Evolutionary conservation across 2,888 invertebrate species (phyloP).

Genomic region (Lampropteryx suffumata): DNA sequence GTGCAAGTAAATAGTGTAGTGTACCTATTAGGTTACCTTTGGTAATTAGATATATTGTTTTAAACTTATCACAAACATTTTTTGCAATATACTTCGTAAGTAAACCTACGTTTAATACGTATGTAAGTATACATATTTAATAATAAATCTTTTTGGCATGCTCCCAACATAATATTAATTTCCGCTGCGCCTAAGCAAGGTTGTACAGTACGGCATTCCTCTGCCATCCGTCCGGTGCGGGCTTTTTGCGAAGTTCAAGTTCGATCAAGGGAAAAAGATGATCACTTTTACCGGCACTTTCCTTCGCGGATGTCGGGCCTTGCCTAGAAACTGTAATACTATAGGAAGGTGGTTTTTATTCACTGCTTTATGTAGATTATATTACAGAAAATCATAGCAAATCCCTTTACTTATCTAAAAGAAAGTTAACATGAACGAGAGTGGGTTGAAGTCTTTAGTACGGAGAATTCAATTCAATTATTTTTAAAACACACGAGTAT

Average conservation of each 20-base stretch:
- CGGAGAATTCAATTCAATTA: not conserved
- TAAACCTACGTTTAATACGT: too few relatives aligned
- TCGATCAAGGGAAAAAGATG: conserved; percentile 44
- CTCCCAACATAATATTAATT: not conserved
- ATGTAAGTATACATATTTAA: too few relatives aligned
- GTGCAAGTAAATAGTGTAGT: too few relatives aligned
- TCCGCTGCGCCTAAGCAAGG: conserved; percentile 5
- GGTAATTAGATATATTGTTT: too few relatives aligned
- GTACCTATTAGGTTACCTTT: too few relatives aligned
- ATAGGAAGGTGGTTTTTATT: conserved; percentile 5
- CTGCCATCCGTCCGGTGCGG: conserved; percentile 45
- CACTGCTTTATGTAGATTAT: not conserved
- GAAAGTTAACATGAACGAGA: too few relatives aligned
- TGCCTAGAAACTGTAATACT: not conserved
- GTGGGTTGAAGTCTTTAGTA: conserved; percentile 15
- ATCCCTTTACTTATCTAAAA: not conserved
- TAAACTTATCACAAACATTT: too few relatives aligned
- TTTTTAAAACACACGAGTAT: too few relatives aligned
- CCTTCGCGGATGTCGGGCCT: conserved; percentile 24
- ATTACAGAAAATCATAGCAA: not conserved
- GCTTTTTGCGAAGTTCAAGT: conserved; percentile 59
- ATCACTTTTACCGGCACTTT: conserved; percentile 58
- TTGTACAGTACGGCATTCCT: conserved; percentile 42
- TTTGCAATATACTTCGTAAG: too few relatives aligned
- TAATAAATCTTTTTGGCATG: too few relatives aligned